phyloP scores from a whole-genome alignment of 2,888 invertebrate genomes.

The Ophion ventricosus region DNA sequence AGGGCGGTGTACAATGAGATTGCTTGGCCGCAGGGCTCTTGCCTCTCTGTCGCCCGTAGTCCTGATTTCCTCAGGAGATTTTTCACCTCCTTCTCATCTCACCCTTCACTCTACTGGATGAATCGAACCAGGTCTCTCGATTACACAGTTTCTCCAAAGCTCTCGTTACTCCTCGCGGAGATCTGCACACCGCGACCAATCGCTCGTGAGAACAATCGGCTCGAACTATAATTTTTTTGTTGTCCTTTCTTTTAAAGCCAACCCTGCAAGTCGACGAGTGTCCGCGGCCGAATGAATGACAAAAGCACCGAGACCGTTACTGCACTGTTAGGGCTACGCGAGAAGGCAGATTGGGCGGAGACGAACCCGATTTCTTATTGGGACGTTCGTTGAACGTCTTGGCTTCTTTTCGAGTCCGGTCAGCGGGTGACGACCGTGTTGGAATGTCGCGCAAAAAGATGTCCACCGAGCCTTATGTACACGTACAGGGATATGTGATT shows the following conservation, averaged over 20 bases:
- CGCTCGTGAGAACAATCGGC: slow-evolving; percentile 14
- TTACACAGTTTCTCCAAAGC: neutral
- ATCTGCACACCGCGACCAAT: neutral
- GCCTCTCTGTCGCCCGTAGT: slow-evolving; percentile 49
- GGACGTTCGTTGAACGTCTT: slow-evolving; percentile 26
- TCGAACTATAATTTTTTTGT: slow-evolving; percentile 8
- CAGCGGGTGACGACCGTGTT: slow-evolving; percentile 40
- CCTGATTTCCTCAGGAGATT: slow-evolving; percentile 65
- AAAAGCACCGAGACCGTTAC: slow-evolving; percentile 27
- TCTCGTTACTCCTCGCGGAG: neutral
- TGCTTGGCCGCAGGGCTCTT: slow-evolving; percentile 70
- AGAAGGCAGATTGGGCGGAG: slow-evolving; percentile 42
- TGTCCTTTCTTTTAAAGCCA: neutral
- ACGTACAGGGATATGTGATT: neutral
- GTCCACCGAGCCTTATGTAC: neutral
- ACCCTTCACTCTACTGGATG: neutral
- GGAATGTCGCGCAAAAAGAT: slow-evolving; percentile 15
- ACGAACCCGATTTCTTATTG: slow-evolving; percentile 35
- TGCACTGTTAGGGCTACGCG: neutral
- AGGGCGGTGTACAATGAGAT: slow-evolving; percentile 68
- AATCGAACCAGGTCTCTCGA: slow-evolving; percentile 11
- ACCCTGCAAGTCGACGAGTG: neutral
- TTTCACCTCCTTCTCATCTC: slow-evolving; percentile 1
- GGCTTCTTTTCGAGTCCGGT: slow-evolving; percentile 33
- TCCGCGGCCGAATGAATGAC: slow-evolving; percentile 3